Evolutionary conservation across 2,797 vertebrate genomes (phyloP).

Genomic region (Hipposideros larvatus): DNA sequence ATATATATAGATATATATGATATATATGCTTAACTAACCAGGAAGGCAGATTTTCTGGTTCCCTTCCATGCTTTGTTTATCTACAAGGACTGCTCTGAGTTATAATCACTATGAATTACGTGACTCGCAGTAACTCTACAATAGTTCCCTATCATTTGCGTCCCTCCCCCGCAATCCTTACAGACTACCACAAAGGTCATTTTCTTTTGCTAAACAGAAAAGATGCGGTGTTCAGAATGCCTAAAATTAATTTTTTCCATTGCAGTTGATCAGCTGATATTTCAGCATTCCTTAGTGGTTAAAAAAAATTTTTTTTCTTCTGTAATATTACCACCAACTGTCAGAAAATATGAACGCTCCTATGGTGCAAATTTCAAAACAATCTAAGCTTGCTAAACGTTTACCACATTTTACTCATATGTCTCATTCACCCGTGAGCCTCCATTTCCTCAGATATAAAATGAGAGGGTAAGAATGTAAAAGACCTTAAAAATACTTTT

Average conservation of each 20-base stretch:
- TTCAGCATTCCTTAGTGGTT: slow-evolving; percentile 42
- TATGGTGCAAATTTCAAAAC: not conserved
- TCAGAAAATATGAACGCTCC: not conserved
- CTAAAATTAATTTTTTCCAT: not conserved
- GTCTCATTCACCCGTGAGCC: not conserved
- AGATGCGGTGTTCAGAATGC: not conserved
- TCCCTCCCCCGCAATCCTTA: not conserved
- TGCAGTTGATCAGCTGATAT: slow-evolving; percentile 4
- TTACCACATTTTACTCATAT: not conserved
- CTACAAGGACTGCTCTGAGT: not conserved
- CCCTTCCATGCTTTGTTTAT: not conserved
- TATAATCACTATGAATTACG: not conserved
- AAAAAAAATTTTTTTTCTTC: not conserved
- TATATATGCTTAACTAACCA: not conserved
- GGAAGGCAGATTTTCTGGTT: not conserved
- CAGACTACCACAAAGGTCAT: not conserved
- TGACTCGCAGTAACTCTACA: not conserved
- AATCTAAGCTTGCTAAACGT: not conserved
- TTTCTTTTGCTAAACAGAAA: slow-evolving; percentile 51
- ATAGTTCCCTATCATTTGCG: not conserved
- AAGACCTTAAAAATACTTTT: not conserved
- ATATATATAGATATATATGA: not conserved
- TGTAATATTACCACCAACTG: slow-evolving; percentile 15
- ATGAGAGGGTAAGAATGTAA: not conserved
- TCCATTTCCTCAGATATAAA: not conserved